These are phyloP conservation scores for Syrista parreyssii DNA, from an alignment of 2,888 invertebrate species.

Conservation along the genomic window DNA sequence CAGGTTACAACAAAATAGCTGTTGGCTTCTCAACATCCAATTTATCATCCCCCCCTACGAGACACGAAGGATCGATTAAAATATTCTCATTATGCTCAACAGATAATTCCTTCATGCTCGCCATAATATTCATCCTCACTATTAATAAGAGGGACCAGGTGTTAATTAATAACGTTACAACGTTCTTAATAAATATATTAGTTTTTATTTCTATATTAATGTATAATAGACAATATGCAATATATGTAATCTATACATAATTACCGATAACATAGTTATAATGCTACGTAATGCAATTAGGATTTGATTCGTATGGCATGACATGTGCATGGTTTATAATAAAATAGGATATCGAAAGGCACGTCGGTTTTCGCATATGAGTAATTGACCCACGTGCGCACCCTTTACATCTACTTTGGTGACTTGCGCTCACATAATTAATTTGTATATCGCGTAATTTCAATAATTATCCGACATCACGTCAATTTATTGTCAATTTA, in stretches of 20 bases:
- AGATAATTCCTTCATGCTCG: background rate
- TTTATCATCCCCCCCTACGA: background rate
- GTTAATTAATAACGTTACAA: background rate
- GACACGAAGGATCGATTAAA: background rate
- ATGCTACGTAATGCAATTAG: slow-evolving; percentile 29
- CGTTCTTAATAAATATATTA: slow-evolving; percentile 60
- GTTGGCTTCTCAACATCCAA: background rate
- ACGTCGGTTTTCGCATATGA: slow-evolving; percentile 38
- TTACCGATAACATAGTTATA: slow-evolving; percentile 42
- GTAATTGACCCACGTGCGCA: slow-evolving; percentile 30
- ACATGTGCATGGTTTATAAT: slow-evolving; percentile 13
- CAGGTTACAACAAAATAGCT: background rate
- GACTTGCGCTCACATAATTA: background rate
- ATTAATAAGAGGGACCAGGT: background rate
- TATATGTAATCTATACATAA: slow-evolving; percentile 42
- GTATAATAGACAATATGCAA: slow-evolving; percentile 53
- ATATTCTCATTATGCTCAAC: background rate
- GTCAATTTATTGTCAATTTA: background rate
- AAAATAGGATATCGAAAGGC: slow-evolving; percentile 41
- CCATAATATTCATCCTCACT: background rate
- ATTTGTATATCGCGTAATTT: background rate
- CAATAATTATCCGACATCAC: background rate
- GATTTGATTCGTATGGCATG: slow-evolving; percentile 22
- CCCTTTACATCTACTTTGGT: background rate
- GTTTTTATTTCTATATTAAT: slow-evolving; percentile 57